Base-by-base conservation (phyloP, 2,113 vertebrate species). In the Hirundichthys speculiger region DNA sequence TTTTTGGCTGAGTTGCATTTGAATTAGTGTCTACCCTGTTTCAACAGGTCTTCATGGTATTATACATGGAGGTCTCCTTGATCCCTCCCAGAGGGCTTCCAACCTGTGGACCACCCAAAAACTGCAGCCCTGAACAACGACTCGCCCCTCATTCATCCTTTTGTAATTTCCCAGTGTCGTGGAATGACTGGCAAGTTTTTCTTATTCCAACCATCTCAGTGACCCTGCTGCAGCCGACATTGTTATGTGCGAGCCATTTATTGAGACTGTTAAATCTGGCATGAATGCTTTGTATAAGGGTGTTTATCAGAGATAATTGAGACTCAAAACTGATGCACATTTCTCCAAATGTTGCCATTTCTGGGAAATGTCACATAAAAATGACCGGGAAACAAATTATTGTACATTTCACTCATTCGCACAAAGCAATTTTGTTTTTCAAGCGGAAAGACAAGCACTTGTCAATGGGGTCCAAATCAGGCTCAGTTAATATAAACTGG, bases 91-190 rank as follows among this genome's bases (percentile, higher is more conserved):
- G 87, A 87, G 87, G 86, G 83, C 83, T 84, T 84, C 83, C 79
- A 84, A 87, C 80, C 79, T 83, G 75, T 15, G 75, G 88, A 89
- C 88, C 88, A 89, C 88, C 88, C 88, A 89, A 86, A 88, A 83
- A 74, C 87, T 80, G 80, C 66, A 66, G 48, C 65, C 75, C 76
- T 9, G 53, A 68, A 88, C 82, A 88, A 86, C 82, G 80, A 67
- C 84, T 60, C 59, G 45, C 80, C 73, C 86, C 71, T 84, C 79
- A 83, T 80, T 88, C 82, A 85, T 80, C 27, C 86, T 80, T 88
- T 86, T 88, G 86, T 86, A 52, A 83, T 77, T 82, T 85, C 70
- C 58, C 79, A 77, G 77, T 75, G 78, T 75, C 77, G 73, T 60
- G 43, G 74, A 86, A 77, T 84, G 79, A 82, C 65, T 78, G 80